Base-by-base conservation (phyloP, 2,113 vertebrate species). In the Struthidea cinerea region DNA sequence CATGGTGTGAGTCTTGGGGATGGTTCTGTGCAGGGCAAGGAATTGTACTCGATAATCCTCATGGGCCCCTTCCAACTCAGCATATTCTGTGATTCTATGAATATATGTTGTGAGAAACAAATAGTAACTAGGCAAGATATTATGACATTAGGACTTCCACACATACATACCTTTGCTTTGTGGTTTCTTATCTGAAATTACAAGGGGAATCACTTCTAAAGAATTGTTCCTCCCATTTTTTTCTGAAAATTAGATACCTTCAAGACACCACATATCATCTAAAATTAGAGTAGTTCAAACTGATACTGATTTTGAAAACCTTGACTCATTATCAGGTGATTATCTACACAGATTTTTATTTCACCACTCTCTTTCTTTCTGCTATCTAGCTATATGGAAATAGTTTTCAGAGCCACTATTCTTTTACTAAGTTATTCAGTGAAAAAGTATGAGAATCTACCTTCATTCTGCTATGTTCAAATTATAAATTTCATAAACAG, bases 1-100 rank as follows among this genome's bases (percentile, higher is more conserved):
- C 68, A 22, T 2, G 13, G 11, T 26, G 16, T 18, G 33, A 22
- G 9, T 16, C 27, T 8, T n/a, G 44, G 46, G 33, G 24, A 59
- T 53, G 57, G 33, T 8, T 8, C 69, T 67, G 24, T n/a, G 53
- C 33, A 67, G 16, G 5, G 1, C 46, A 6, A 39, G 18, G 39
- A 57, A 49, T 1, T 57, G 27, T 26, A 46, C 39, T n/a, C 2
- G 0, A 6, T 37, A 3, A 46, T n/a, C 46, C 33, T 24, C 21
- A 7, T 59, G 37, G 11, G 39, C 82, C 23, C 16, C 39, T 46
- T 60, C 39, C n/a, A 39, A 13, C 20, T 75, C 39, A 47, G 39
- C 5, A 15, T n/a, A 46, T 67, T 67, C 16, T 46, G 23, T 41
- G 46, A 67, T 60, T 60, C n/a, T 22, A 8, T 53, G 24, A 57